A percentile compares a stretch with the other conserved stretches of the same genome.
Conservation (phyloP, 23 tunicate species). For the Halocynthia roretzi region DNA sequence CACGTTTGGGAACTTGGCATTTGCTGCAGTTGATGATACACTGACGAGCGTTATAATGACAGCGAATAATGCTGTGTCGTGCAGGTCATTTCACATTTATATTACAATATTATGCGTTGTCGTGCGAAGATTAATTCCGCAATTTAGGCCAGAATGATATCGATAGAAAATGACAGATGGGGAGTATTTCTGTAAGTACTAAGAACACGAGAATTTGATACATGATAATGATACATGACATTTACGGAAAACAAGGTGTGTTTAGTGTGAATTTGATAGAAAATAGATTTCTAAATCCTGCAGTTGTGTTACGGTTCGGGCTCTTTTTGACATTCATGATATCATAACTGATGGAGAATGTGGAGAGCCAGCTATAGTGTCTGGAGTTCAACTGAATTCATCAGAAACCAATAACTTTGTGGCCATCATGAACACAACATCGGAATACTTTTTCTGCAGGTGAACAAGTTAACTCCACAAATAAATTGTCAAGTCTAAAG, state of each 20-base stretch:
- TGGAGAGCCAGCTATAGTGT: constrained; percentile 1
- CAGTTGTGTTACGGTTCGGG: constrained; percentile 17
- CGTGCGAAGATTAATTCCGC: too few relatives aligned
- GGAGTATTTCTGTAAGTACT: too few relatives aligned
- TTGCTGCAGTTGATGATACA: constrained; percentile 19
- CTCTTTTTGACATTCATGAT: constrained; percentile 11
- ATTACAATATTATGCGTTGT: too few relatives aligned
- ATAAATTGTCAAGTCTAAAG: too few relatives aligned
- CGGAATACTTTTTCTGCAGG: constrained; percentile 27
- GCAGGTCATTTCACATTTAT: too few relatives aligned
- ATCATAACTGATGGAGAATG: constrained; percentile 4
- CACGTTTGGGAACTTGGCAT: constrained; percentile 8
- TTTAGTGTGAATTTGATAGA: too few relatives aligned
- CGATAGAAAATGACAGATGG: too few relatives aligned
- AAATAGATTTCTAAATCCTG: not conserved
- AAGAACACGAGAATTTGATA: too few relatives aligned
- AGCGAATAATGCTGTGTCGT: too few relatives aligned
- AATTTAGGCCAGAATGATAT: too few relatives aligned
- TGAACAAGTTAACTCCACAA: not conserved
- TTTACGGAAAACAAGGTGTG: too few relatives aligned
- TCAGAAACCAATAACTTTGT: constrained; percentile 6
- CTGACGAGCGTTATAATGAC: not conserved
- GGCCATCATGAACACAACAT: constrained; percentile 8
- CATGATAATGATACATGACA: too few relatives aligned
- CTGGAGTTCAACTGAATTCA: not conserved